Percentiles rank a stretch among this genome's conserved stretches.
Evolutionary conservation across 2,888 invertebrate species (phyloP).

Genomic region (Dilophus febrilis): DNA sequence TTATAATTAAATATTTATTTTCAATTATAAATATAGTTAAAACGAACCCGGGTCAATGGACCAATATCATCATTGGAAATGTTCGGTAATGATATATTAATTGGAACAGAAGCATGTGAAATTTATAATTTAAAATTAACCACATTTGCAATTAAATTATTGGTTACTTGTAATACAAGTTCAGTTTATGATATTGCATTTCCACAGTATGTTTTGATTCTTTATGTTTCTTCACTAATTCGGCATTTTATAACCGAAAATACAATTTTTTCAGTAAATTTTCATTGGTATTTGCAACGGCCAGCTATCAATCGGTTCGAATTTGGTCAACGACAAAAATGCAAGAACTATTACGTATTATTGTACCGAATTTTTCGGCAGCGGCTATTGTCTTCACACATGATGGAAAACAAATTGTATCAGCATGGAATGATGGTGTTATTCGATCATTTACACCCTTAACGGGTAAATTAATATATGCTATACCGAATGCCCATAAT

Average conservation of each 20-base stretch:
- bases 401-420: conserved; percentile 65
- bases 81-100: conserved; percentile 42
- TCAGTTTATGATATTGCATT: conserved; percentile 68
- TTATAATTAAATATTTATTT: background rate
- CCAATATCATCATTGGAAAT: conserved; percentile 59
- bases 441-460: conserved; percentile 70
- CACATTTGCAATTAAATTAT: conserved; percentile 48
- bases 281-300: conserved; percentile 75
- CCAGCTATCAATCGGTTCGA: conserved; percentile 67
- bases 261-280: conserved; percentile 39
- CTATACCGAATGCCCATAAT: conserved; percentile 76
- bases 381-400: conserved; percentile 57
- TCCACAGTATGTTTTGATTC: conserved; percentile 45
- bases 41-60: conserved; percentile 40
- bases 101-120: conserved; percentile 63
- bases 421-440: conserved; percentile 71
- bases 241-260: background rate
- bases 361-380: conserved; percentile 76
- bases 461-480: conserved; percentile 62
- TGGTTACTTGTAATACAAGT: conserved; percentile 68
- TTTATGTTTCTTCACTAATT: background rate
- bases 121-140: conserved; percentile 57
- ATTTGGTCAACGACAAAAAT: conserved; percentile 65
- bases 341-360: conserved; percentile 66
- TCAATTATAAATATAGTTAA: conserved; percentile 29